Conservation (phyloP, 2,888 invertebrate genomes). For the Neoitamus cyanurus region DNA sequence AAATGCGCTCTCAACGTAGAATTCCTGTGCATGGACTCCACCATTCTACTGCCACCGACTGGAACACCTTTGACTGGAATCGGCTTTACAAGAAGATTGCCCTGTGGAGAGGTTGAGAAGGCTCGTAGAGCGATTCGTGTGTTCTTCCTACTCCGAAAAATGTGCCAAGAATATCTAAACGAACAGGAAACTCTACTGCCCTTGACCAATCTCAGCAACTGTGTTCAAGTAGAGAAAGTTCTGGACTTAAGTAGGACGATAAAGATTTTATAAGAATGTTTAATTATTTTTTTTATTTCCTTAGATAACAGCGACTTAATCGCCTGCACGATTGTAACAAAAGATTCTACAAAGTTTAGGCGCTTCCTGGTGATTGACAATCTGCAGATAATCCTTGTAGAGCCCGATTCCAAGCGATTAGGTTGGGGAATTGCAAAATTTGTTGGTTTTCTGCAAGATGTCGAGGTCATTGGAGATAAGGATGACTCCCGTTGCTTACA, state of each 20-base stretch:
- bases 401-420: conserved; percentile 92
- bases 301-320: conserved; percentile 99
- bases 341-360: conserved; percentile 88
- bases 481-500: conserved; percentile 96
- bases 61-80: conserved; percentile 97
- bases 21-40: conserved; percentile 96
- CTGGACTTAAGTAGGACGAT: conserved; percentile 88
- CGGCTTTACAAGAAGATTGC: conserved; percentile 90
- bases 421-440: conserved; percentile 99
- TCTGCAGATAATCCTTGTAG: conserved; percentile 94
- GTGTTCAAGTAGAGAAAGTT: conserved; percentile 93
- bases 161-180: conserved; percentile 82
- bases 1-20: conserved; percentile 90
- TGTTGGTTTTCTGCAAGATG: conserved; percentile 94
- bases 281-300: neutral
- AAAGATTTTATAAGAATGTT: neutral
- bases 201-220: conserved; percentile 85
- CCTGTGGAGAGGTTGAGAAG: conserved; percentile 94
- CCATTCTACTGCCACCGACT: conserved; percentile 93
- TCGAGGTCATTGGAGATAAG: conserved; percentile 95
- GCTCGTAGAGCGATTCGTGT: conserved; percentile 91
- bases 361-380: conserved; percentile 97
- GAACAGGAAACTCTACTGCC: conserved; percentile 90
- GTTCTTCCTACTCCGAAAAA: conserved; percentile 87
- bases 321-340: conserved; percentile 92